Conservation (phyloP, 1,140 invertebrate species). For the Diachasma alloeum region DNA sequence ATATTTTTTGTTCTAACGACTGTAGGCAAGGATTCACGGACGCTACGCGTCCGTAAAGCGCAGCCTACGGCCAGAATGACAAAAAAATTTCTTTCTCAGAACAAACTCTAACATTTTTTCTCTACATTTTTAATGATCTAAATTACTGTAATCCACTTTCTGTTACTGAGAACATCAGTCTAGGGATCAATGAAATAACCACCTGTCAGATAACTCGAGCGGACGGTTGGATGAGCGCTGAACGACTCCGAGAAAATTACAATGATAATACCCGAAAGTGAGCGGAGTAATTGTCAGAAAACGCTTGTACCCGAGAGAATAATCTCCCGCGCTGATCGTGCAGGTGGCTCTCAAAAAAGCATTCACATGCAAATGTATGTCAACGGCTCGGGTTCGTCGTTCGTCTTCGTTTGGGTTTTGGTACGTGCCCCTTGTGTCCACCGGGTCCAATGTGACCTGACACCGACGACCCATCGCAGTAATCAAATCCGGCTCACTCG, state of each 20-base stretch:
- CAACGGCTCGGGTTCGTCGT: constrained; percentile 11
- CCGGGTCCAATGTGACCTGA: background rate
- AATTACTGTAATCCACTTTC: background rate
- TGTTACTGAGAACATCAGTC: background rate
- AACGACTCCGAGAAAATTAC: constrained; percentile 1
- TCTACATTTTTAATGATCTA: background rate
- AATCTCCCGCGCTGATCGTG: constrained; percentile 23
- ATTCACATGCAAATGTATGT: constrained; percentile 30
- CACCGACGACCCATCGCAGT: no score
- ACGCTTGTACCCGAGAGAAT: constrained; percentile 16
- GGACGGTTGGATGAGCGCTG: background rate
- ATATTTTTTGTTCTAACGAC: no score
- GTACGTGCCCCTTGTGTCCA: background rate
- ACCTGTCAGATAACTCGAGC: constrained; percentile 9
- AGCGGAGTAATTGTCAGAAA: constrained; percentile 21
- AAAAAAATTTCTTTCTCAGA: background rate
- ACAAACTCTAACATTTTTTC: no score
- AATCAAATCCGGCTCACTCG: no score
- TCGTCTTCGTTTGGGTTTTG: background rate
- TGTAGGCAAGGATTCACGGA: no score
- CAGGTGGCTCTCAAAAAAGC: constrained; percentile 4
- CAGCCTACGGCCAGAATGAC: no score
- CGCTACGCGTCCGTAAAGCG: no score
- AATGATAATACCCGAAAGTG: constrained; percentile 20
- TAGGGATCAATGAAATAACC: background rate